These are phyloP conservation scores for Halichondria panicea DNA, from an alignment of 37 sponge, comb jelly and placozoan genomes.

Conservation along the genomic window DNA sequence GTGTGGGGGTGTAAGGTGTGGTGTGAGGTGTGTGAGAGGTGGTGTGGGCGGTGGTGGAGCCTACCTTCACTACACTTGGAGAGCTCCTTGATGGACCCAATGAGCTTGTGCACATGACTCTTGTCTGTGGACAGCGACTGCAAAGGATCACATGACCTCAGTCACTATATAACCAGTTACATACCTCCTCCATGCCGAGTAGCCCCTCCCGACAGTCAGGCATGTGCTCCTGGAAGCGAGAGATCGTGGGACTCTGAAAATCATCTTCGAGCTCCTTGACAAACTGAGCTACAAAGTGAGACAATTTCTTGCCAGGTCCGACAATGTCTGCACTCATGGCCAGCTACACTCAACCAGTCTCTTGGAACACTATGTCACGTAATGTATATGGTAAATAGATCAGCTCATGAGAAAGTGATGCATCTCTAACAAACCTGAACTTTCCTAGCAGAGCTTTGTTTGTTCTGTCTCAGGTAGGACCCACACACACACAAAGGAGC, in stretches of 20 bases:
- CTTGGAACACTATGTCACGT: too few relatives aligned
- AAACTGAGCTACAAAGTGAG: slow-evolving; percentile 47
- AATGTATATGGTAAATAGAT: not conserved
- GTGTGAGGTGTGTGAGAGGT: too few relatives aligned
- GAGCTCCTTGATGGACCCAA: slow-evolving; percentile 50
- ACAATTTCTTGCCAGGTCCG: too few relatives aligned
- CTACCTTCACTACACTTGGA: slow-evolving; percentile 59
- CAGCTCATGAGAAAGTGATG: not conserved
- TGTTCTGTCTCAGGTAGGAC: not conserved
- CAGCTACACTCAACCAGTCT: too few relatives aligned
- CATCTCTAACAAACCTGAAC: not conserved
- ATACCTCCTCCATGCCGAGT: slow-evolving; percentile 71
- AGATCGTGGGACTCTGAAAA: slow-evolving; percentile 42
- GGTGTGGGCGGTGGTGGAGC: too few relatives aligned
- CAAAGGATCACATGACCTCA: not conserved
- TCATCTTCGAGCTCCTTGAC: slow-evolving; percentile 73
- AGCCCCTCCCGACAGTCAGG: slow-evolving; percentile 54
- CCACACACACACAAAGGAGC: not conserved
- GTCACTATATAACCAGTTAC: not conserved
- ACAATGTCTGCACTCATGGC: too few relatives aligned
- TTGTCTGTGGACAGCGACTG: slow-evolving; percentile 67
- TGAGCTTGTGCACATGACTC: slow-evolving; percentile 63
- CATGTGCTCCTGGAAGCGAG: slow-evolving; percentile 70
- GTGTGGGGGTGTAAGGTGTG: too few relatives aligned
- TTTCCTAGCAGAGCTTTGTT: not conserved